Conservation (phyloP, 2,797 vertebrate genomes). For the Mus spretus region DNA sequence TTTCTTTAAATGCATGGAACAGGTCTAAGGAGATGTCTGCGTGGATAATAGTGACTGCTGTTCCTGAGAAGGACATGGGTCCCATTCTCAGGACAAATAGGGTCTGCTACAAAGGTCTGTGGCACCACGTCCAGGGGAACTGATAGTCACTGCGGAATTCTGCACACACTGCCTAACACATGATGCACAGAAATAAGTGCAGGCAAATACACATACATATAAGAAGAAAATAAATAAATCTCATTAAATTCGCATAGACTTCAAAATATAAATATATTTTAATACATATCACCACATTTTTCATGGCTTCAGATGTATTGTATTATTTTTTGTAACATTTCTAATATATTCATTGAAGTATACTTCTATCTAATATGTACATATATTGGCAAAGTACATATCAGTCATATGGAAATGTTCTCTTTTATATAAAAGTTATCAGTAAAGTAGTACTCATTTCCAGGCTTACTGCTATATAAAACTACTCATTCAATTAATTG, state of each 20-base stretch:
- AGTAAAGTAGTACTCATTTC: background rate
- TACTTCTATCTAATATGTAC: background rate
- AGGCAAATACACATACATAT: background rate
- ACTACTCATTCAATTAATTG: background rate
- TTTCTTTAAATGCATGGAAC: background rate
- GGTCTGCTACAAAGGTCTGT: background rate
- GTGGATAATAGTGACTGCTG: background rate
- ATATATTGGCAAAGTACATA: background rate
- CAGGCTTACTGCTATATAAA: background rate
- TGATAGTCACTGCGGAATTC: background rate
- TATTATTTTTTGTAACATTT: background rate
- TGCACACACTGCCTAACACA: background rate
- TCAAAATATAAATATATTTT: background rate
- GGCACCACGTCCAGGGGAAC: background rate
- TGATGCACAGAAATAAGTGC: too few species aligned
- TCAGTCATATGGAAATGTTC: background rate
- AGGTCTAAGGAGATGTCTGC: background rate
- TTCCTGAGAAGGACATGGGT: background rate
- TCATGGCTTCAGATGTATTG: background rate
- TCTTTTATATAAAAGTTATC: background rate
- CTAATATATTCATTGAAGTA: conserved; percentile 9
- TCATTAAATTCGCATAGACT: background rate
- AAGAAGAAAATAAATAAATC: background rate
- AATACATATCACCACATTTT: background rate
- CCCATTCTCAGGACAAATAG: too few species aligned